These are phyloP conservation scores for Propithecus coquereli DNA, from an alignment of 2,113 vertebrate genomes.

Conservation along the genomic window DNA sequence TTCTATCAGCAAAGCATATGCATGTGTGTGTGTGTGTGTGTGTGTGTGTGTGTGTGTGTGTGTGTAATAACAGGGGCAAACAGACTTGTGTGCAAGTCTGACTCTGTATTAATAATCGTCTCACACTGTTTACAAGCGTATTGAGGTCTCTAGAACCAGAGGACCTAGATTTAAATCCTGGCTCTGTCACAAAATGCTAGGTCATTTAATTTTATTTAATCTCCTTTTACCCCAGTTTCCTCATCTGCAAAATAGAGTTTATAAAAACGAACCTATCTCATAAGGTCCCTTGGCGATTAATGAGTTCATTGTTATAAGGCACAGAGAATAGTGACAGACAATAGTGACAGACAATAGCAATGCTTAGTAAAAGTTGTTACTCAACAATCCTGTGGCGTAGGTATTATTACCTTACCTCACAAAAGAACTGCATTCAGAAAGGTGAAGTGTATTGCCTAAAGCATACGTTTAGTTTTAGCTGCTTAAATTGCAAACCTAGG, in stretches of 20 bases:
- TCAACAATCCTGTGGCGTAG: fast-evolving
- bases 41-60: neutral
- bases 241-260: neutral
- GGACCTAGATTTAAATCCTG: neutral
- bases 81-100: neutral
- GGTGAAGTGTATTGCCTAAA: neutral
- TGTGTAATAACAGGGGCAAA: neutral
- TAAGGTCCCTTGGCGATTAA: neutral
- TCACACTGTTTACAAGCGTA: neutral
- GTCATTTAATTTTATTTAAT: neutral
- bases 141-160: neutral
- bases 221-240: neutral
- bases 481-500: neutral
- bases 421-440: neutral
- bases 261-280: neutral
- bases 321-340: fast-evolving
- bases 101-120: neutral
- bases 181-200: neutral
- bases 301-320: neutral
- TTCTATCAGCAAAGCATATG: neutral
- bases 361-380: neutral
- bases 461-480: neutral
- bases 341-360: too few relatives aligned
- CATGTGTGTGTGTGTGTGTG: neutral
- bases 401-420: neutral